A percentile compares a stretch with the other conserved stretches of the same genome.
Conservation (phyloP, 2,113 vertebrate species). For the Onychostruthus taczanowskii region DNA sequence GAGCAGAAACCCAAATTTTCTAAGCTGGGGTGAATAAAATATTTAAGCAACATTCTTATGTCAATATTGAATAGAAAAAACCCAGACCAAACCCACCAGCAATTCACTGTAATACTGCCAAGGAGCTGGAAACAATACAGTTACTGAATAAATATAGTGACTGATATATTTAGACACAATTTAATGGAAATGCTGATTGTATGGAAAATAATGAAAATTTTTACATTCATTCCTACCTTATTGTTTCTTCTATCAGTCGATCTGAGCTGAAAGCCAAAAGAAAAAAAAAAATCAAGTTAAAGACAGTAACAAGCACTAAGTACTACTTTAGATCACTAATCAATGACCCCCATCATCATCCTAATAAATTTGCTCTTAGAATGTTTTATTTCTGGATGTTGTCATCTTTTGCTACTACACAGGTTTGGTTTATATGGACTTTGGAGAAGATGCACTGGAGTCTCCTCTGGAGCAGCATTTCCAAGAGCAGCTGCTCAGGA, state of each 20-base stretch:
- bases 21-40: not conserved
- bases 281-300: not conserved
- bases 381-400: not conserved
- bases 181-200: not conserved
- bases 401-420: not conserved
- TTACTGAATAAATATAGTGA: not conserved
- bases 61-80: not conserved
- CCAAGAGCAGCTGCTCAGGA: not conserved
- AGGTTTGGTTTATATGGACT: not conserved
- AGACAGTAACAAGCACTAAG: not conserved
- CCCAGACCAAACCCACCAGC: not conserved
- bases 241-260: constrained; percentile 97
- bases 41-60: not conserved
- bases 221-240: constrained; percentile 84
- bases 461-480: not conserved
- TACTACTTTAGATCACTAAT: not conserved
- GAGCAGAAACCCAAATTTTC: not conserved
- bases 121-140: not conserved
- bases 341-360: not conserved
- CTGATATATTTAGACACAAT: not conserved
- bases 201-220: not conserved
- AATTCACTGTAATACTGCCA: not conserved
- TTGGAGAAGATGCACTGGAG: not conserved
- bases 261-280: constrained; percentile 85
- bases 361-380: not conserved